Percentiles rank a stretch among this genome's conserved stretches.
Evolutionary conservation across 2,797 vertebrate genomes (phyloP).

Genomic region (Hippocampus kuda): DNA sequence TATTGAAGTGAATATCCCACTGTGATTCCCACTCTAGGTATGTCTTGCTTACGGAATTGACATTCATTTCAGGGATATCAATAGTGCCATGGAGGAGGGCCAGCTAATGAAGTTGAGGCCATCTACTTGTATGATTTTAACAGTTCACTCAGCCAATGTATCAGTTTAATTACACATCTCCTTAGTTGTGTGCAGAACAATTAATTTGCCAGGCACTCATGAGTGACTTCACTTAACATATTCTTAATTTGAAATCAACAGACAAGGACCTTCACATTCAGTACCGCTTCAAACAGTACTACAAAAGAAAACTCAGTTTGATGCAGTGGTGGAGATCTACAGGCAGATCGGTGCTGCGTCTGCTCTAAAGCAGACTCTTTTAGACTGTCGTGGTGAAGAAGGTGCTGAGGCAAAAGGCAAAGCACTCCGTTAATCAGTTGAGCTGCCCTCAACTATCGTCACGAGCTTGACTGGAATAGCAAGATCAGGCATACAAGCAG

Average conservation of each 20-base stretch:
- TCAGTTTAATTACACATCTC: constrained; percentile 26
- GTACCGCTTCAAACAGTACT: not conserved
- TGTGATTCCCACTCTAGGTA: not conserved
- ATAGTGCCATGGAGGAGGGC: not conserved
- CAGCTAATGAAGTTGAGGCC: not conserved
- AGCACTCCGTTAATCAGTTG: too few relatives aligned
- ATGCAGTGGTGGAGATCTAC: not conserved
- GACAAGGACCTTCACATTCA: not conserved
- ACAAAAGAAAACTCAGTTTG: not conserved
- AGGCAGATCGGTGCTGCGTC: too few relatives aligned
- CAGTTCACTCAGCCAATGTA: not conserved
- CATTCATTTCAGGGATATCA: not conserved
- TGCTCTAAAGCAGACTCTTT: too few relatives aligned
- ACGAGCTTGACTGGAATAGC: too few relatives aligned
- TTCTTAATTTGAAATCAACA: not conserved
- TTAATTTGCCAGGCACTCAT: constrained; percentile 20
- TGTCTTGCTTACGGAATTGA: not conserved
- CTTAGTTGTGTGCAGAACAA: constrained; percentile 15
- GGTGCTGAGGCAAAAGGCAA: too few relatives aligned
- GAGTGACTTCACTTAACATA: not conserved
- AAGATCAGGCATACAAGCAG: too few relatives aligned
- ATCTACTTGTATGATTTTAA: not conserved
- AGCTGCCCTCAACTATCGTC: too few relatives aligned
- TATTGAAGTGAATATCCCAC: not conserved
- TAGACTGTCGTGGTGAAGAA: too few relatives aligned